Evolutionary conservation across 2,113 vertebrate species (phyloP).

Genomic region (Chaetops frenatus): DNA sequence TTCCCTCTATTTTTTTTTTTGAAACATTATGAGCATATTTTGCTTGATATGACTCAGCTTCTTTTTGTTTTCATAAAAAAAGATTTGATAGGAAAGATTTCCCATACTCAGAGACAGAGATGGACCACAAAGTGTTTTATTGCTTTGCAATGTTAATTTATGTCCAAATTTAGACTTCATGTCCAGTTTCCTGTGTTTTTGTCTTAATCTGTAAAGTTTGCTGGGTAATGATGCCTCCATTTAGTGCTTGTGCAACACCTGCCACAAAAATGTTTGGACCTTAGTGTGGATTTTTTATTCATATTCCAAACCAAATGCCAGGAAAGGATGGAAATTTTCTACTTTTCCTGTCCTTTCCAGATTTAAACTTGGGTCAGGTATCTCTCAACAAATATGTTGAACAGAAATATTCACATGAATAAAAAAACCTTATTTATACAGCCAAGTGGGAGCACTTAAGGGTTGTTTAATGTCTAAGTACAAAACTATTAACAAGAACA

Average conservation of each 20-base stretch:
- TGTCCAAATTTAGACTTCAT: neutral
- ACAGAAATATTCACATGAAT: neutral
- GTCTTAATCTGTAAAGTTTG: neutral
- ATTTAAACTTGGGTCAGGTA: neutral
- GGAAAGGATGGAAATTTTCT: neutral
- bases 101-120: neutral
- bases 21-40: neutral
- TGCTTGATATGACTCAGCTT: neutral
- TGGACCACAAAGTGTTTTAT: neutral
- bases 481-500: neutral
- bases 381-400: neutral
- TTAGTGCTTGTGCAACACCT: neutral
- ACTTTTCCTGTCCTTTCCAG: neutral
- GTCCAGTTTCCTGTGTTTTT: neutral
- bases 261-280: neutral
- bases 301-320: neutral
- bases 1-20: neutral
- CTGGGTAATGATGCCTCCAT: neutral
- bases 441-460: neutral
- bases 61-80: neutral
- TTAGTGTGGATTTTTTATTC: neutral
- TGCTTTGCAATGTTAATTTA: neutral
- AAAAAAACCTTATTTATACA: neutral
- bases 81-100: neutral
- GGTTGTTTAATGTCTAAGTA: neutral